Evolutionary conservation across 2,113 vertebrate species (phyloP).

Genomic region (Spermophilus dauricus): DNA sequence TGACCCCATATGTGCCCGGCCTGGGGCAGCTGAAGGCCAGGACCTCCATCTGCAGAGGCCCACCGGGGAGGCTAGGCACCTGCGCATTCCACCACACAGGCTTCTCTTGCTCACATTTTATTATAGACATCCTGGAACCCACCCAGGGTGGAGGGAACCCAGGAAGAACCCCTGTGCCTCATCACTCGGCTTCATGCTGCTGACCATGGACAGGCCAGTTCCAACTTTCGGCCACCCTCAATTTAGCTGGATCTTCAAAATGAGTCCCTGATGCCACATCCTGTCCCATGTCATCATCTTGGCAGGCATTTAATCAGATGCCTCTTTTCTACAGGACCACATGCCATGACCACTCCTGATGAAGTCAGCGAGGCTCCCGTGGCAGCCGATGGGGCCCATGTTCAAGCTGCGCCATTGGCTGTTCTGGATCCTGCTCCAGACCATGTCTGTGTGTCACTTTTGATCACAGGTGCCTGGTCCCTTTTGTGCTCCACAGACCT

Average conservation of each 20-base stretch:
- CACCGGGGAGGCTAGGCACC: fast-evolving
- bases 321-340: not conserved
- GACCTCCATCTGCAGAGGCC: not conserved
- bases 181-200: not conserved
- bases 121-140: not conserved
- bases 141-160: not conserved
- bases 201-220: fast-evolving
- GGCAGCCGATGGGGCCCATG: not conserved
- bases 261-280: fast-evolving
- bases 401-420: too few species aligned
- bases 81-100: fast-evolving
- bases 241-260: not conserved
- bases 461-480: not conserved
- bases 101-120: not conserved
- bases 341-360: not conserved
- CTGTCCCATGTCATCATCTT: not conserved
- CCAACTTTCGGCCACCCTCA: fast-evolving
- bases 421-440: not conserved
- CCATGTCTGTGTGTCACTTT: fast-evolving
- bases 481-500: not conserved
- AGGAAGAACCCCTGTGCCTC: not conserved
- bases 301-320: not conserved
- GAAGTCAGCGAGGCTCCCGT: not conserved
- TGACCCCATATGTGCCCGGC: not conserved
- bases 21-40: not conserved